phyloP scores from a whole-genome alignment of 2,888 invertebrate species.

The Orthonevra nobilis region DNA sequence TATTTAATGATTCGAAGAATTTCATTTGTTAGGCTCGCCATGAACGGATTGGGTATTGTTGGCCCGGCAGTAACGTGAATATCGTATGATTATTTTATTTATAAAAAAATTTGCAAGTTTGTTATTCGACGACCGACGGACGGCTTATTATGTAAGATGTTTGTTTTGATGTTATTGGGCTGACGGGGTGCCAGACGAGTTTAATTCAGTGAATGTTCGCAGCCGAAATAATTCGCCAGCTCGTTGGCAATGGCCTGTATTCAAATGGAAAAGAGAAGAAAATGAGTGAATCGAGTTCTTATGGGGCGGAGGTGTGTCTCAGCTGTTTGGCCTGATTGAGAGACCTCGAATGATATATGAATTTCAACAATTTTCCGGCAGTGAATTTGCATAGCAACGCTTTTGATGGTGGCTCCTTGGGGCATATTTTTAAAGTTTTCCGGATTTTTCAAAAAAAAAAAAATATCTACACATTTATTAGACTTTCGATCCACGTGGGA shows the following conservation, averaged over 20 bases:
- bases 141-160: conserved; percentile 48
- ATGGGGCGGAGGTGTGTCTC: conserved; percentile 21
- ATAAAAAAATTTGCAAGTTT: conserved; percentile 43
- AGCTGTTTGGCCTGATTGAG: too few species aligned
- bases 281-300: too few species aligned
- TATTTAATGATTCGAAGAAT: conserved; percentile 34
- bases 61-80: too few species aligned
- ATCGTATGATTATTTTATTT: conserved; percentile 61
- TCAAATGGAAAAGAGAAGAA: conserved; percentile 4
- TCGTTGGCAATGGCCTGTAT: conserved; percentile 33
- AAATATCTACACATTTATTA: too few species aligned
- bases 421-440: conserved; percentile 28
- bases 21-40: conserved; percentile 40
- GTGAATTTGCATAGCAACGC: conserved; percentile 17
- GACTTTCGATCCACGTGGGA: conserved; percentile 10
- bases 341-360: conserved; percentile 2
- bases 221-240: conserved; percentile 3
- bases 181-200: conserved; percentile 43
- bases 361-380: conserved; percentile 52
- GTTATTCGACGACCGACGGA: conserved; percentile 13
- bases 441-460: conserved; percentile 15
- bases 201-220: conserved; percentile 11
- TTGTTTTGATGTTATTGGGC: conserved; percentile 39
- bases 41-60: too few species aligned
- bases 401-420: conserved; percentile 6